Evolutionary conservation across 2,113 vertebrate genomes (phyloP).

Genomic region (Sceloporus tristichus): DNA sequence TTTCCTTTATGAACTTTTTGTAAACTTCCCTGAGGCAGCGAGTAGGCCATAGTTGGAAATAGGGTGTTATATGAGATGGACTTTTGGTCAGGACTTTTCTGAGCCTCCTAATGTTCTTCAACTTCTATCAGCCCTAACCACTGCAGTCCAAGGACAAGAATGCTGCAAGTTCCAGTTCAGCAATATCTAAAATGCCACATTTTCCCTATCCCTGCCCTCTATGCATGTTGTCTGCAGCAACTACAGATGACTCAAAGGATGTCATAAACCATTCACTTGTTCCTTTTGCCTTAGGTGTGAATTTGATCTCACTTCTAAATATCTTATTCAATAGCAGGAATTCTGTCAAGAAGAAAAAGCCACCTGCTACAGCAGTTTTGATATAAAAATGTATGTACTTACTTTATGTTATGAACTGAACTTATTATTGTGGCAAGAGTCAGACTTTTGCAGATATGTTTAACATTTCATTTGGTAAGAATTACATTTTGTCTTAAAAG

Average conservation of each 20-base stretch:
- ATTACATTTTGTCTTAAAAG: background rate
- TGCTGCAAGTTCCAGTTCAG: background rate
- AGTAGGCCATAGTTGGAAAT: background rate
- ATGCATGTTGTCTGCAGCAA: background rate
- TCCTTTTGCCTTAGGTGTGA: background rate
- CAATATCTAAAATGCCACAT: background rate
- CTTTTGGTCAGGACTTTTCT: background rate
- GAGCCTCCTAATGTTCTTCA: too few species aligned
- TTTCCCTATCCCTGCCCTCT: background rate
- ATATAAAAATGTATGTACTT: background rate
- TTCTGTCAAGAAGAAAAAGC: background rate
- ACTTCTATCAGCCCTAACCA: too few species aligned
- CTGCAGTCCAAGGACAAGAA: background rate
- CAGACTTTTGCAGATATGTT: constrained; percentile 36
- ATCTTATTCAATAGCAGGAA: background rate
- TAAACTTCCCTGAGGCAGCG: background rate
- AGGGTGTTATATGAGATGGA: background rate
- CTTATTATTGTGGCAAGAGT: constrained; percentile 34
- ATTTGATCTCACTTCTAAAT: background rate
- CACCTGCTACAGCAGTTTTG: background rate
- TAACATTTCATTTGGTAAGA: background rate
- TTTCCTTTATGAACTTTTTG: background rate
- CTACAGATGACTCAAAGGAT: background rate
- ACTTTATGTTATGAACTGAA: constrained; percentile 26
- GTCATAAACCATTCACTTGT: background rate